These are phyloP conservation scores for Sebastes elongatus DNA, from an alignment of 2,797 vertebrate species.

Conservation along the genomic window DNA sequence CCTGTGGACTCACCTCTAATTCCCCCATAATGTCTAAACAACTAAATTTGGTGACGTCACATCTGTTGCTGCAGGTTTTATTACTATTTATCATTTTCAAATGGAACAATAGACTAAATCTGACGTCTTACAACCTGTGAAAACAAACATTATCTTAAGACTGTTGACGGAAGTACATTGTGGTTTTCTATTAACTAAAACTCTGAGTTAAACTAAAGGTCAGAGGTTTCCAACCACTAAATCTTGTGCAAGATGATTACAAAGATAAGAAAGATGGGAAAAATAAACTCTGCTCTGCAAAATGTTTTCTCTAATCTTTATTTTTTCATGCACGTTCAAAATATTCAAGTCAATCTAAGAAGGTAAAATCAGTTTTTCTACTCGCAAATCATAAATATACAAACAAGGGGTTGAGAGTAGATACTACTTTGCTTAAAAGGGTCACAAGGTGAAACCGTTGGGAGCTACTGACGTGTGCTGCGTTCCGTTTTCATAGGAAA, in stretches of 20 bases:
- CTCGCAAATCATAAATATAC: background rate
- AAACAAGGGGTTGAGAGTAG: background rate
- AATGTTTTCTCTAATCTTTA: background rate
- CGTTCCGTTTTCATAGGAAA: too few species aligned
- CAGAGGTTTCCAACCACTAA: background rate
- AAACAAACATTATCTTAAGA: background rate
- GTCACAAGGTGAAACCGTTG: background rate
- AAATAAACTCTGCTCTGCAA: background rate
- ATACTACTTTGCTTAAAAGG: background rate
- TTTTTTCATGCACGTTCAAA: background rate
- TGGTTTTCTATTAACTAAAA: background rate
- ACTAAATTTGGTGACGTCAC: background rate
- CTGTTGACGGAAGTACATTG: background rate
- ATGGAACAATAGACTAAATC: background rate
- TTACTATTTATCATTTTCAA: background rate
- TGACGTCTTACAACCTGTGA: background rate
- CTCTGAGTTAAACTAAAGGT: background rate
- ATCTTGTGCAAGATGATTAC: background rate
- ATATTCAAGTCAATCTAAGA: background rate
- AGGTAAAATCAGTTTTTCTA: background rate
- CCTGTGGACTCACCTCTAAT: background rate
- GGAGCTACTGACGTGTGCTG: background rate
- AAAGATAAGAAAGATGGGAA: background rate
- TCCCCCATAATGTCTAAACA: background rate
- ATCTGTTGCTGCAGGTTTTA: background rate